Conservation (phyloP, 2,113 vertebrate species). For the Passer montanus region DNA sequence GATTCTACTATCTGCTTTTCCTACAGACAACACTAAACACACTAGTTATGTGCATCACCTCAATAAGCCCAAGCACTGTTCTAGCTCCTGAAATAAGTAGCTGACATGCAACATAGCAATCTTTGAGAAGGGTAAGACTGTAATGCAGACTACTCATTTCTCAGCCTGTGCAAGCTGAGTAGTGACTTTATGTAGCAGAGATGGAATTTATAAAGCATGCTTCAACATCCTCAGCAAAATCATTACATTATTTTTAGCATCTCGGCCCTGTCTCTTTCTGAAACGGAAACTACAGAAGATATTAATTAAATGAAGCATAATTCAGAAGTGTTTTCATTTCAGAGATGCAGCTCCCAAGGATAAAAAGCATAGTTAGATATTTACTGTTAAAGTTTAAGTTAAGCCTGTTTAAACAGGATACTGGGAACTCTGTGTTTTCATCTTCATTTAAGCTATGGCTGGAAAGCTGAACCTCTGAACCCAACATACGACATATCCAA, state of each 20-base stretch:
- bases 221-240: constrained; percentile 15
- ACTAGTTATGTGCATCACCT: not conserved
- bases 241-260: constrained; percentile 4
- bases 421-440: not conserved
- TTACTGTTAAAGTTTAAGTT: not conserved
- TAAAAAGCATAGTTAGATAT: not conserved
- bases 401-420: not conserved
- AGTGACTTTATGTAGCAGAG: not conserved
- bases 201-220: not conserved
- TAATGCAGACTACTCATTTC: not conserved
- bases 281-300: not conserved
- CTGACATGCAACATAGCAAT: not conserved
- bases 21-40: not conserved
- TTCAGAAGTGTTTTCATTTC: not conserved
- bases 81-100: not conserved
- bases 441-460: not conserved
- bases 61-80: not conserved
- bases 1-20: not conserved
- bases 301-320: not conserved
- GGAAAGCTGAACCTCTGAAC: not conserved
- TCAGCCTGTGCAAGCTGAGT: not conserved
- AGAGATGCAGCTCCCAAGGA: not conserved
- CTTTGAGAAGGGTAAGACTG: not conserved
- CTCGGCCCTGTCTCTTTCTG: not conserved
- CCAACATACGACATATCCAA: not conserved